Evolutionary conservation across 2,113 vertebrate species (phyloP), one percentile per base, ranked within the genome.

Genomic region (Monarcha castaneiventris): DNA sequence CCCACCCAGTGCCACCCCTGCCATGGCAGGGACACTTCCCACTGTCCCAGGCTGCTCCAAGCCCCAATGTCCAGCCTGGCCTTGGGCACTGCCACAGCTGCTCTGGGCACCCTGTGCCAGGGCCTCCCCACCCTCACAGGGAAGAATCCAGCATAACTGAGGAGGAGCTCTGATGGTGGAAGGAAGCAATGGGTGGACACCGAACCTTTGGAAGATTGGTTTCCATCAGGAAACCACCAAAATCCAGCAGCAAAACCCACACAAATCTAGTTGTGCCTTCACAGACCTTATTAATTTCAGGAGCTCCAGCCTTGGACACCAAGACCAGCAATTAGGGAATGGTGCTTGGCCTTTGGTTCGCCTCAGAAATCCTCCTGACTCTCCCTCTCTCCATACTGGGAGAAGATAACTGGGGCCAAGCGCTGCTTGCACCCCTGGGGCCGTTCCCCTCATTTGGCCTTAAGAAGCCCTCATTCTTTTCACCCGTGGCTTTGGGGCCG

Each of bases 341-440:
- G 73, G 92, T 52, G 37, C n/a, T 6, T 54, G 64, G 44, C 69
- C 84, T 76, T 84, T 58, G 84, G 37, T 54, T 90, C 52, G 30
- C 86, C 94, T 88, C 89, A 69, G 74, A 81, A 93, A 91, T 93
- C 85, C 85, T 71, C 79, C 71, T 19, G 51, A 87, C 54, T 58
- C 26, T 69, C 33, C 62, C 73, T 83, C 84, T 88, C 79, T 93
- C 86, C 89, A 4, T 1, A 3, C 89, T 58, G 78, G 89, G 84
- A 88, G 68, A 72, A 84, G 85, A 27, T 83, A 93, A 96, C 79
- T 84, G 90, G 94, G 78, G 93, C 96, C 93, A 88, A 94, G 82
- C 90, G 89, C 92, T 76, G 84, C 83, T 93, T 89, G 92, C 96
- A 94, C 80, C 94, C 96, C 94, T 90, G 95, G 94, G 97, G 97